Percentiles rank a stretch among this genome's conserved stretches.
These are phyloP conservation scores for Dendrolimus pini DNA, from an alignment of 2,888 invertebrate species.

Conservation along the genomic window DNA sequence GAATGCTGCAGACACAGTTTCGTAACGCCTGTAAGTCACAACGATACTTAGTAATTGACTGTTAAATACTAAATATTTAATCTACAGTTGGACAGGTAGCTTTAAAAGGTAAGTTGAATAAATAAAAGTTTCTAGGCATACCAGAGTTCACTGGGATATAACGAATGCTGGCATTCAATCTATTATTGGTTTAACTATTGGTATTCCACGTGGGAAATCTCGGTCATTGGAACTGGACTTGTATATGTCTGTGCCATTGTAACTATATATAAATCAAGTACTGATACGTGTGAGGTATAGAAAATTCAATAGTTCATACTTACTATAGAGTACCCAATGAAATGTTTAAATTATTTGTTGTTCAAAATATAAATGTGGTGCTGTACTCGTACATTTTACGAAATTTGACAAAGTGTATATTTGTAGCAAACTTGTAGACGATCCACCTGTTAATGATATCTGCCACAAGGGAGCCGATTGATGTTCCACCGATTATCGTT, in stretches of 20 bases:
- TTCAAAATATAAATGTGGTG: too few species aligned
- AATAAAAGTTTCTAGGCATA: neutral
- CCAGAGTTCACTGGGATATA: neutral
- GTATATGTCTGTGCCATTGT: slow-evolving; percentile 18
- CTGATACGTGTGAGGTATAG: too few species aligned
- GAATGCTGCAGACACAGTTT: slow-evolving; percentile 15
- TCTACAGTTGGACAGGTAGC: neutral
- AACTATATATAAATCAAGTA: neutral
- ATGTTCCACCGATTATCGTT: too few species aligned
- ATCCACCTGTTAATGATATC: too few species aligned
- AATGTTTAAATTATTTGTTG: slow-evolving; percentile 1
- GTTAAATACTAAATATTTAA: slow-evolving; percentile 15
- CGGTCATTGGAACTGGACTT: slow-evolving; percentile 40
- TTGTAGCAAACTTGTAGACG: too few species aligned
- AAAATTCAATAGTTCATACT: neutral
- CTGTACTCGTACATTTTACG: too few species aligned
- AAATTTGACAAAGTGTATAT: too few species aligned
- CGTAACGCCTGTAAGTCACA: slow-evolving; percentile 24
- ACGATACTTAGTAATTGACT: slow-evolving; percentile 18
- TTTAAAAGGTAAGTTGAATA: neutral
- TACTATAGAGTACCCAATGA: slow-evolving; percentile 7
- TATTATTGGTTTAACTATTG: slow-evolving; percentile 31
- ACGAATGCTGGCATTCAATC: neutral
- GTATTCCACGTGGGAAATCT: slow-evolving; percentile 44
- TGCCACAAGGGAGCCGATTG: too few species aligned